Base-by-base conservation (phyloP, 2,888 invertebrate genomes). In the Nymphalis c-album region DNA sequence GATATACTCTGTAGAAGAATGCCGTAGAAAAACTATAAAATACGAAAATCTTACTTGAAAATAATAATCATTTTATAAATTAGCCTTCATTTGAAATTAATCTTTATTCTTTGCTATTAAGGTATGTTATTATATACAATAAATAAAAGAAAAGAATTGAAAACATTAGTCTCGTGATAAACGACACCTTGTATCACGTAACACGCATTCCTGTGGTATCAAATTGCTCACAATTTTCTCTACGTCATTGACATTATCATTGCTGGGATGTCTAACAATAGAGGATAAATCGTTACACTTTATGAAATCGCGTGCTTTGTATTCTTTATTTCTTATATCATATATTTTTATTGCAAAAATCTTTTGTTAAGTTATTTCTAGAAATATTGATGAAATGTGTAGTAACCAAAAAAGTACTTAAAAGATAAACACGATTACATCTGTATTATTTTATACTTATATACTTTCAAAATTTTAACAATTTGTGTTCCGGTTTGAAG, bases 171-270 rank as follows among this genome's bases (percentile, higher is more conserved):
- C 31, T 55, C 8, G n/a, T 17, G 31, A n/a, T 20, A 31, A 20
- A 55, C 16, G 26, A 17, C 31, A 31, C 31, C 2, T 13, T 17
- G 31, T 55, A 55, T 31, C n/a, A 55, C 55, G 55, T 31, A 55
- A 17, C 55, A 31, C 26, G 26, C 53, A 53, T 53, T 53, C 31
- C 55, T 55, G 7, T 17, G n/a, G 8, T 55, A 55, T 55, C 31
- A 55, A 55, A 55, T 55, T 31, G 55, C 31, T 55, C 26, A 31
- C 55, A 55, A 31, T 55, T 31, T 35, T 31, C 55, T 55, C 7
- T n/a, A 55, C 31, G 8, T 35, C 55, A 31, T n/a, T 51, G 8
- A 55, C 55, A n/a, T 55, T 31, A 55, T 53, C 26, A 26, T 55
- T 55, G 16, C 10, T 35, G 55, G n/a, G 31, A 55, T n/a, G 8